A percentile compares a stretch with the other conserved stretches of the same genome.
Evolutionary conservation across 2,113 vertebrate species (phyloP).

Genomic region (Pterocles orientalis): DNA sequence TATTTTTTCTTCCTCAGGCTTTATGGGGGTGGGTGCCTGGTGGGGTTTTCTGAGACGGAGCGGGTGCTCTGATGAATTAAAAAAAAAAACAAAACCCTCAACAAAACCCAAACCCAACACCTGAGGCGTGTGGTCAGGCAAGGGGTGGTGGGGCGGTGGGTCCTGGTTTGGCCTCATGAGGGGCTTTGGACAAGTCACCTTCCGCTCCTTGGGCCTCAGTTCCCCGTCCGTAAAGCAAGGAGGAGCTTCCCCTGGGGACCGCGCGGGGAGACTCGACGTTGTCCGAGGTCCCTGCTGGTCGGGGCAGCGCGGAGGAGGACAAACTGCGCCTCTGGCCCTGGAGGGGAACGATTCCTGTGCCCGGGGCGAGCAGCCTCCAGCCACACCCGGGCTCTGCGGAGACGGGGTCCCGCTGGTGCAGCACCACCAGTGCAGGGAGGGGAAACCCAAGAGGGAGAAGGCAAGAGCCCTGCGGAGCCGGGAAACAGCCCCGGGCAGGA

Average conservation of each 20-base stretch:
- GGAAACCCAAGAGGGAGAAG: too few relatives aligned
- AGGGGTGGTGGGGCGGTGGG: rapidly evolving
- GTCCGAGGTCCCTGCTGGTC: too few relatives aligned
- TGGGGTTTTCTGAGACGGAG: background rate
- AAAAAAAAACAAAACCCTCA: background rate
- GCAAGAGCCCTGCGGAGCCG: too few relatives aligned
- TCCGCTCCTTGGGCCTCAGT: background rate
- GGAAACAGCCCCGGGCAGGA: too few relatives aligned
- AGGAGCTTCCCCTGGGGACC: background rate
- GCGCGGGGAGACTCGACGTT: too few relatives aligned
- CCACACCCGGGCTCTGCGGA: too few relatives aligned
- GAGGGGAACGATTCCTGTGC: background rate
- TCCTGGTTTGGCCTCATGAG: background rate
- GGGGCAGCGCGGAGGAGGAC: background rate
- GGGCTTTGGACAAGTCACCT: background rate
- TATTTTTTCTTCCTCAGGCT: background rate
- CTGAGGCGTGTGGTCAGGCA: background rate
- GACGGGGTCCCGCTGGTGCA: too few relatives aligned
- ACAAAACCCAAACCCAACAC: rapidly evolving
- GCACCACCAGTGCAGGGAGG: too few relatives aligned
- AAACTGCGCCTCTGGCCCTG: background rate
- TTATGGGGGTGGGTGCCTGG: background rate
- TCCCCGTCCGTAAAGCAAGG: background rate
- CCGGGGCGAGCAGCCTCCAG: too few relatives aligned
- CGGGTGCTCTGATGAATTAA: background rate